Evolutionary conservation across 2,797 vertebrate species (phyloP).

Genomic region (Mus spretus): DNA sequence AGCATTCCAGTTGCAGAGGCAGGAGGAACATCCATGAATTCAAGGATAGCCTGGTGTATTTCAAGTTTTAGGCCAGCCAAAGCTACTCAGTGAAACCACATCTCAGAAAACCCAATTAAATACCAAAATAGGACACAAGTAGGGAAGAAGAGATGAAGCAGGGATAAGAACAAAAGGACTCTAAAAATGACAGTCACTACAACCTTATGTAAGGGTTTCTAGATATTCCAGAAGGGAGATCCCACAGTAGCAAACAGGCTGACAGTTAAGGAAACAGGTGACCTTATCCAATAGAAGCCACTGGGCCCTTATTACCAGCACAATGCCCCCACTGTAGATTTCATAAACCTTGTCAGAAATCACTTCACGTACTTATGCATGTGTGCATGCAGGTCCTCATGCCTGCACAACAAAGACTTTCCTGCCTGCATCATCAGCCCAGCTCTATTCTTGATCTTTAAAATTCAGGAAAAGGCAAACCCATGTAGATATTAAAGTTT

Average conservation of each 20-base stretch:
- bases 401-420: not conserved
- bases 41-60: not conserved
- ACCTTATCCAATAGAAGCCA: not conserved
- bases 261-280: no score
- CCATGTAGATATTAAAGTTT: not conserved
- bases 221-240: not conserved
- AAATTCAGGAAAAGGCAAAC: constrained; percentile 56
- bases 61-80: not conserved
- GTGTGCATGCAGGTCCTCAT: not conserved
- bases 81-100: not conserved
- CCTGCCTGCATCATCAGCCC: not conserved
- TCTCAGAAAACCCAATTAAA: constrained; percentile 18
- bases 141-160: constrained; percentile 20
- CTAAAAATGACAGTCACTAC: not conserved
- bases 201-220: not conserved
- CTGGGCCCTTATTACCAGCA: not conserved
- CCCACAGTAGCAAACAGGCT: not conserved
- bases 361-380: not conserved
- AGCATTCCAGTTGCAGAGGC: not conserved
- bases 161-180: constrained; percentile 33
- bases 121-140: not conserved
- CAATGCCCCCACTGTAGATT: not conserved
- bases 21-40: not conserved
- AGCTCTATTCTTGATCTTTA: constrained; percentile 46
- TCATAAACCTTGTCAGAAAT: not conserved